A percentile compares a stretch with the other conserved stretches of the same genome.
These are phyloP conservation scores for Phataginus tricuspis DNA, from an alignment of 2,797 vertebrate species.

Conservation along the genomic window DNA sequence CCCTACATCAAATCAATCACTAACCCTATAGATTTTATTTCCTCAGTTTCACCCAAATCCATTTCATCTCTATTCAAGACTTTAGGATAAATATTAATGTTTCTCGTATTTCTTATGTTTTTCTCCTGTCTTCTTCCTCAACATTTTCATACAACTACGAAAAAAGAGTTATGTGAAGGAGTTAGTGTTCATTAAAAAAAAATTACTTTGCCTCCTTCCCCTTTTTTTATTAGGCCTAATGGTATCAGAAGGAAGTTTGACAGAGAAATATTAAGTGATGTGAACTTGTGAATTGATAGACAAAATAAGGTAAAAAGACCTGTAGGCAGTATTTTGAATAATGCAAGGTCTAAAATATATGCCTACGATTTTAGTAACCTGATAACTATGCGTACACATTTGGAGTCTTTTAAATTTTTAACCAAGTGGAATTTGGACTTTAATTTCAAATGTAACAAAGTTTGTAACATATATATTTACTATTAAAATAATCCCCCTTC, in stretches of 20 bases:
- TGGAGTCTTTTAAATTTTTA: conserved; percentile 58
- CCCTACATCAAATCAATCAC: not conserved
- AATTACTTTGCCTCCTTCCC: conserved; percentile 36
- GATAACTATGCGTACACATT: conserved; percentile 39
- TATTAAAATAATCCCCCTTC: conserved; percentile 65
- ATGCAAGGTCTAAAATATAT: conserved; percentile 48
- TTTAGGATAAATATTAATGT: not conserved
- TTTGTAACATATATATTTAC: conserved; percentile 57
- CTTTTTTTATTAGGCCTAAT: conserved; percentile 56
- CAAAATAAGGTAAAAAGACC: conserved; percentile 47
- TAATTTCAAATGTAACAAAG: conserved; percentile 70
- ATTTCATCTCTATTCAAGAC: not conserved
- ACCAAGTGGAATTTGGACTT: conserved; percentile 62
- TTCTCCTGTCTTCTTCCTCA: conserved; percentile 17
- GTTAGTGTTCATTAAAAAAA: not conserved
- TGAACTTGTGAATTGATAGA: conserved; percentile 62
- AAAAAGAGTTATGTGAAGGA: conserved; percentile 34
- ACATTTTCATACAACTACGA: conserved; percentile 22
- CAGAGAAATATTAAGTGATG: conserved; percentile 53
- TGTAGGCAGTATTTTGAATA: conserved; percentile 42
- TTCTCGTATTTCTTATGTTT: conserved; percentile 38
- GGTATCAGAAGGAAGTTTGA: conserved; percentile 51
- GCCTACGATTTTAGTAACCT: conserved; percentile 44
- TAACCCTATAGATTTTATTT: not conserved
- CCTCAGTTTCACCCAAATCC: not conserved